Evolutionary conservation across 2,797 vertebrate genomes (phyloP), one percentile per base, ranked within the genome.

Genomic region (Morus bassanus): DNA sequence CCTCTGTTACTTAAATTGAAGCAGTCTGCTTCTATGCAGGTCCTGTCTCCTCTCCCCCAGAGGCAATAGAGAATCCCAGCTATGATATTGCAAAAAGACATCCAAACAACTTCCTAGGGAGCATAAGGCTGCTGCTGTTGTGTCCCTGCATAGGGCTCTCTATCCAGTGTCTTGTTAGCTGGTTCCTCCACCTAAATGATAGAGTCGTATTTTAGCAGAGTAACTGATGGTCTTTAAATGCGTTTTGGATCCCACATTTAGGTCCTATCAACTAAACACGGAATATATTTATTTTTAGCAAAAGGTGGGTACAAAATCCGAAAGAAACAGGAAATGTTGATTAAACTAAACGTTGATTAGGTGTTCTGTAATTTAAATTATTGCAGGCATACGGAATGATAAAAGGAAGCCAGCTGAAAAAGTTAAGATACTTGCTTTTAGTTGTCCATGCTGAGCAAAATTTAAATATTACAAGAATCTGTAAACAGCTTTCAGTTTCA

Each of bases 301-400:
- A 91, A 89, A 93, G 93, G 59, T 95, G 70, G 35, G 27, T 54
- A 93, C 59, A 73, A 94, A 94, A 84, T 81, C 79, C 51, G 69
- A 81, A 89, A 92, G 78, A 93, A 95, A 84, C 82, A 81, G 96
- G 91, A 91, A 89, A 90, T 57, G 76, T 41, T 92, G 85, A 93
- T 95, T 86, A 77, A 93, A 69, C 85, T 69, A 96, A 95, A 80
- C 83, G 92, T 77, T 86, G 82, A 30, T 88, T 84, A 87, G 67
- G 50, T 24, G 3, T 59, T 79, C 83, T 78, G 28, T 81, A 95
- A 94, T 96, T 88, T 93, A 50, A 94, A 63, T 82, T 85, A 25
- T 28, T 53, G 54, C 53, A 80, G 73, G 56, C 80, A 27, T 43
- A 41, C 9, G 3, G 82, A 91, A 91, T 2, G 27, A 45, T 67